Base-by-base conservation (phyloP, 2,797 vertebrate genomes). In the Anabacerthia variegaticeps region DNA sequence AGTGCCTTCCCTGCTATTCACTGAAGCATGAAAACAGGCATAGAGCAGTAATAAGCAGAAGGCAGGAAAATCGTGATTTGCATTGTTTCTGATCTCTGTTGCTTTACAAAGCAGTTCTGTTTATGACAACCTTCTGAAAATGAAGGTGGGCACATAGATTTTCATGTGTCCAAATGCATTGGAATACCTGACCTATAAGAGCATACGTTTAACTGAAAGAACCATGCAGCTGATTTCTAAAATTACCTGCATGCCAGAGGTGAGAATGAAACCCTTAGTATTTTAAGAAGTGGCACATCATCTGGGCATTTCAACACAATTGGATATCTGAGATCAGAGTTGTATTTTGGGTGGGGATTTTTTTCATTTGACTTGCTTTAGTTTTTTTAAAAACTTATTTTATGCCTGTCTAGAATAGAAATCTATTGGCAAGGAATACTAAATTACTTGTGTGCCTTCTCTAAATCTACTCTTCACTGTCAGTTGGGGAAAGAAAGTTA, bases 401-500 rank as follows among this genome's bases (percentile, higher is more conserved):
- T 74, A 28, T 82, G 41, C 20, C 52, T 89, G 30, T 56, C 71
- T 92, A 74, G 34, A 91, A 52, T 67, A 86, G 88, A 96, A 95
- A 78, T 28, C n/a, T 73, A 21, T 86, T 93, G 73, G 80, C 62
- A 69, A 63, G 54, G 36, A 75, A 49, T 65, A 36, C 49, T 36
- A 32, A 26, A 39, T 88, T 58, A 46, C 37, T 83, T 58, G 26
- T 81, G 34, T 86, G 59, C 41, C 48, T 85, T 78, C 69, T 81
- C 32, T 85, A 63, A 76, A 88, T 63, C 83, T 84, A 11, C 44
- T 78, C 67, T 63, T 92, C 66, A 15, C 62, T 94, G 71, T 88
- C 89, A 93, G 30, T 69, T 91, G 32, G 21, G 73, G 44, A 86
- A 85, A 73, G 62, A 75, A 68, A 93, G 73, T 95, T 88, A 88